phyloP scores from a whole-genome alignment of 1,140 invertebrate genomes.

The Trichogramma pretiosum region DNA sequence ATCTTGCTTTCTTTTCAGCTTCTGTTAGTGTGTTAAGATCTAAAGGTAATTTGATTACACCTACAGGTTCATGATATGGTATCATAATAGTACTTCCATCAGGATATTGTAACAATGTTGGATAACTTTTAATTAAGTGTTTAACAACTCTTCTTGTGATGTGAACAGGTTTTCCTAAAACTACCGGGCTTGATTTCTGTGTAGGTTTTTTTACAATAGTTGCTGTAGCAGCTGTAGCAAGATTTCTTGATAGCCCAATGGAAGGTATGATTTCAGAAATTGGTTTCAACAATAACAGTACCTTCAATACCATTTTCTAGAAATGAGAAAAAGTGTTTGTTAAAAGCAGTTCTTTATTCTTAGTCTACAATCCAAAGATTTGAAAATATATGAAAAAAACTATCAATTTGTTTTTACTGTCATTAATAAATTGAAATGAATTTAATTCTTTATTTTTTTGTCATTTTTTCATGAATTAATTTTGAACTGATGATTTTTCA shows the following conservation, averaged over 20 bases:
- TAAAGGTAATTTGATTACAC: constrained; percentile 76
- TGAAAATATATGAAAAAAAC: no score
- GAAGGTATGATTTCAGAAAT: background rate
- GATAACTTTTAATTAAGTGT: constrained; percentile 63
- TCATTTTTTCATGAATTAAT: no score
- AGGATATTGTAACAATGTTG: constrained; percentile 63
- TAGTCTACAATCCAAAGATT: no score
- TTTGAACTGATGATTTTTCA: no score
- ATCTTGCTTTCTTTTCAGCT: constrained; percentile 54
- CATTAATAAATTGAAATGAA: no score
- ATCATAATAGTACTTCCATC: constrained; percentile 79
- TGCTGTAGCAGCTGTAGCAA: no score
- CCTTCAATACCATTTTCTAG: constrained; percentile 30
- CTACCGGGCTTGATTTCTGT: no score
- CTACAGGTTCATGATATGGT: constrained; percentile 71
- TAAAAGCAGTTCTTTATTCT: no score
- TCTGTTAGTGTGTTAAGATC: constrained; percentile 62
- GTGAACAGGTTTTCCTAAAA: no score
- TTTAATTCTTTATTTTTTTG: no score
- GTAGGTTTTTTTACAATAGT: constrained; percentile 63
- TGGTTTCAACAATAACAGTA: constrained; percentile 16
- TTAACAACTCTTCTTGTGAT: no score
- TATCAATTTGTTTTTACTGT: no score
- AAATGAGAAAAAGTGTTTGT: constrained; percentile 9
- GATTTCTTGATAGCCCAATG: constrained; percentile 35